These are phyloP conservation scores for Enteromius trimaculatus DNA, from an alignment of 2,797 vertebrate genomes.

Conservation along the genomic window DNA sequence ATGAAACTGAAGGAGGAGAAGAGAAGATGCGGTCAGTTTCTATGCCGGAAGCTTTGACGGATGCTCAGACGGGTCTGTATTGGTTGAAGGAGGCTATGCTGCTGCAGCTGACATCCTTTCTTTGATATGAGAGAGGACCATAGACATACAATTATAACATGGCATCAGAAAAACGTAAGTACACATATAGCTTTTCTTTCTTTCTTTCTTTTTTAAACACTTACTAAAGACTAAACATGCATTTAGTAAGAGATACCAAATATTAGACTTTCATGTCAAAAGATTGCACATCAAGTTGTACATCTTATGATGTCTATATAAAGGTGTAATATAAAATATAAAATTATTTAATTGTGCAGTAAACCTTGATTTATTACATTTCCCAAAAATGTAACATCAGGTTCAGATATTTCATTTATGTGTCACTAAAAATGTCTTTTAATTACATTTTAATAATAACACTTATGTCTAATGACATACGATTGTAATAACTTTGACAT, in stretches of 20 bases:
- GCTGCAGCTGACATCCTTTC: background rate
- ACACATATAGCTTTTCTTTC: background rate
- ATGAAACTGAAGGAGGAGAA: background rate
- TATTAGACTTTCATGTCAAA: background rate
- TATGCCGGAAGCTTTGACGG: background rate
- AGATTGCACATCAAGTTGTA: background rate
- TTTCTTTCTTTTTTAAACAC: background rate
- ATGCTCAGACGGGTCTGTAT: background rate
- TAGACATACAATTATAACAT: background rate
- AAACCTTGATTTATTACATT: background rate
- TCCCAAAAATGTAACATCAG: background rate
- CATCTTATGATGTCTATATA: background rate
- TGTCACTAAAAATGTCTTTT: background rate
- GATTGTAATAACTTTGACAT: background rate
- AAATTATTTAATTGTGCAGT: background rate
- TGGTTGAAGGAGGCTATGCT: background rate
- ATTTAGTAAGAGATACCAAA: background rate
- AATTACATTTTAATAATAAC: background rate
- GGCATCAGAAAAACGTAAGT: conserved; percentile 26
- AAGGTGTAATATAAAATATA: background rate
- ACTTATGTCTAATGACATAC: background rate
- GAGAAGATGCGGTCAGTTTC: background rate
- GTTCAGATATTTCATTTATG: background rate
- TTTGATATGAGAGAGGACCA: background rate
- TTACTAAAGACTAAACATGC: background rate